Percentiles rank a stretch among this genome's conserved stretches.
phyloP scores from a whole-genome alignment of 1,140 invertebrate species.

The Atopsyche davidsoni region DNA sequence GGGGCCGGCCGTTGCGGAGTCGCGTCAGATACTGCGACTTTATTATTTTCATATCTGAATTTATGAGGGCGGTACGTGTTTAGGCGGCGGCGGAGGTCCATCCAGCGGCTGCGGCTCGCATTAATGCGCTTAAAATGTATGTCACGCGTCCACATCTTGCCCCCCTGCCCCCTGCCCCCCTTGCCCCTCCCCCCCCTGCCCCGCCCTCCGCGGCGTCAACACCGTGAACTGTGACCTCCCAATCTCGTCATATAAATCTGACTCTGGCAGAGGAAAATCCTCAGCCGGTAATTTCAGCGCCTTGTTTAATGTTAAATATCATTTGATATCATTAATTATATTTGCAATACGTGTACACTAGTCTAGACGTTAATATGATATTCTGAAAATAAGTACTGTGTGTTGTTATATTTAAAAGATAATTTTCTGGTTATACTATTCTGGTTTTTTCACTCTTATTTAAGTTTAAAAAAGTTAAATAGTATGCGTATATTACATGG shows the following conservation, averaged over 20 bases:
- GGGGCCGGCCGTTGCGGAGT: conserved; percentile 8
- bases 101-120: background rate
- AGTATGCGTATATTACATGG: too few species aligned
- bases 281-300: too few species aligned
- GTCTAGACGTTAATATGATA: too few species aligned
- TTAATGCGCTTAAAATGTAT: conserved; percentile 21
- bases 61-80: conserved; percentile 20
- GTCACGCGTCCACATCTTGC: conserved; percentile 10
- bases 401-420: too few species aligned
- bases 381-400: too few species aligned
- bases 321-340: too few species aligned
- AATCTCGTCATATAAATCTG: conserved; percentile 14
- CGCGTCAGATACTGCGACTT: conserved; percentile 23
- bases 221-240: conserved; percentile 14
- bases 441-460: too few species aligned
- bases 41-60: conserved; percentile 29
- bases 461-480: too few species aligned
- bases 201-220: background rate
- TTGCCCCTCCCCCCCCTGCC: background rate
- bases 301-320: too few species aligned
- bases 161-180: background rate
- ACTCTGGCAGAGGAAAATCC: too few species aligned
- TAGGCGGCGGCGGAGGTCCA: conserved; percentile 2
- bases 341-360: too few species aligned
- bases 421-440: too few species aligned